Evolutionary conservation across 2,113 vertebrate genomes (phyloP), one percentile per base, ranked within the genome.

Genomic region (Microcebus tavaratra): DNA sequence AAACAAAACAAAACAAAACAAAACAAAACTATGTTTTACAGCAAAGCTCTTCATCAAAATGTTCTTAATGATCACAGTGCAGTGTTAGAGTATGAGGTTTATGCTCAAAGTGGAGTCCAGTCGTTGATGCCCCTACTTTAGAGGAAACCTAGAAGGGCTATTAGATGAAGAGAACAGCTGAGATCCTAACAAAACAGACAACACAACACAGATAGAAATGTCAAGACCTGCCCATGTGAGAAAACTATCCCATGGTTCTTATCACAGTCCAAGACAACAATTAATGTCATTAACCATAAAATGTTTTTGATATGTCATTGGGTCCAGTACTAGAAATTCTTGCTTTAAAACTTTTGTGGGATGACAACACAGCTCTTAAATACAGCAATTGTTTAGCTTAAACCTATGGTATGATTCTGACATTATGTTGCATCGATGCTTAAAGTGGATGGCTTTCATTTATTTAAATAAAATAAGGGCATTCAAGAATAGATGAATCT

Each of bases 361-460:
- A 12, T 53, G 45, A 18, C 76, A 79, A 45, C 36, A 57, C 20
- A 31, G 25, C 50, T 93, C 34, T 90, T 78, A 87, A 90, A 76
- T 86, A 86, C 23, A 92, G 70, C 53, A 95, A 57, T 36, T 78
- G 25, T 73, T 65, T 34, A 10, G 42, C 53, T 91, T 83, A 94
- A 91, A 84, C 50, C 61, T 91, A 12, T 42, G 23, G 36, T 80
- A 53, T 88, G 27, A 59, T 94, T 94, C 31, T 86, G 57, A 89
- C n/a, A 72, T 21, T 57, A 57, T 39, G 72, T 31, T 89, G 4
- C 85, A 80, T 50, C 14, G 59, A 31, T 88, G 65, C 15, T 73
- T 90, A 90, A 70, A 81, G 29, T 55, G 61, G 27, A 95, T 88
- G 29, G 42, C 27, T 94, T 88, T 86, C 23, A 90, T 87, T 93